These are phyloP conservation scores for Dolichotis patagonum DNA, from an alignment of 2,113 vertebrate species.

Conservation along the genomic window DNA sequence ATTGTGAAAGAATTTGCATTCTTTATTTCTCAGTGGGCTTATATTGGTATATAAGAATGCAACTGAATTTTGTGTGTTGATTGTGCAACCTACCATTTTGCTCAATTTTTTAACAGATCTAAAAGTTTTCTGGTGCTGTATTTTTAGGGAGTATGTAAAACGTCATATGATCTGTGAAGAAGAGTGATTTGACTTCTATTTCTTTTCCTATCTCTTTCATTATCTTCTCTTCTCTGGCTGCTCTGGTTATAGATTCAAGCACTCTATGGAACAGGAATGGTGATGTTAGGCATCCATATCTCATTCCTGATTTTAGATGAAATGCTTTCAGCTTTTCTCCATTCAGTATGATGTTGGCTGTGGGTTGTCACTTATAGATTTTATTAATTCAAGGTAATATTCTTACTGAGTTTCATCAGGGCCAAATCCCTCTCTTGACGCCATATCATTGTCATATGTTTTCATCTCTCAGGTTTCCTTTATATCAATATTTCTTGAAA, in stretches of 20 bases:
- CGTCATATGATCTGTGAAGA: not conserved
- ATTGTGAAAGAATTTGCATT: not conserved
- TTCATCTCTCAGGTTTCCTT: not conserved
- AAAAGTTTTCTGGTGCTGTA: not conserved
- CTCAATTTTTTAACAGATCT: not conserved
- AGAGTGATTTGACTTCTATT: not conserved
- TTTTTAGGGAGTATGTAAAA: not conserved
- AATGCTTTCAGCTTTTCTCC: not conserved
- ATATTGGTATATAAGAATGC: not conserved
- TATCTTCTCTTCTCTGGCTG: not conserved
- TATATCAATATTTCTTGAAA: not conserved
- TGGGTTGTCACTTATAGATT: not conserved
- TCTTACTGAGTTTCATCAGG: not conserved
- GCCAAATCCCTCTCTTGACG: not conserved
- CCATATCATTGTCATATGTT: no score
- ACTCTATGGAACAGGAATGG: not conserved
- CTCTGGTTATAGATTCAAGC: not conserved
- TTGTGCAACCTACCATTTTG: not conserved
- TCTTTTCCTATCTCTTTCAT: not conserved
- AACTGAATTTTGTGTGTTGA: not conserved
- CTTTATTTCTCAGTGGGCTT: not conserved
- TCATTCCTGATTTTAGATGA: not conserved
- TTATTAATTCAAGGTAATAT: not conserved
- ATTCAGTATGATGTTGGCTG: not conserved
- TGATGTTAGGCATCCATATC: not conserved